Base-by-base conservation (phyloP, 1,140 invertebrate species). In the Bombus huntii region DNA sequence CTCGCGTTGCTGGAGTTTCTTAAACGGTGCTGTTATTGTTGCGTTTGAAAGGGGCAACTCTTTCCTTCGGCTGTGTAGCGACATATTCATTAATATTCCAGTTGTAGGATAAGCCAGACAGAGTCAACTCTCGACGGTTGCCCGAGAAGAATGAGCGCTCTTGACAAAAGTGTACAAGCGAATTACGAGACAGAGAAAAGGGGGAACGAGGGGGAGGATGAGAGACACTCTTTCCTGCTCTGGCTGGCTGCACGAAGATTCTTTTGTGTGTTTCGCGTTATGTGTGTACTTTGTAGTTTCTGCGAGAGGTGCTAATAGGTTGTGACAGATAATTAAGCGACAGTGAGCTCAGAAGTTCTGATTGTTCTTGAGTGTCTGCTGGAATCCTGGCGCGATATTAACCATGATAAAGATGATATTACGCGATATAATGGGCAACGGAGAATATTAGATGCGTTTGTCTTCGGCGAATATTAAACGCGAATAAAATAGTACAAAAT, bases 41-140 rank as follows among this genome's bases (percentile, higher is more conserved):
- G 25, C 47, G 28, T 70, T 84, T 59, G 66, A 71, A 84, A 84
- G 53, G 28, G 22, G 39, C 31, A 31, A 59, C 75, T 71, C 34
- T 34, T 84, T 59, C 59, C 65, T 28, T 28, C 66, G 62, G 1
- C 37, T 28, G 53, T 47, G 53, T 39, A 37, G 66, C 75, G 83
- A 84, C 76, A 72, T 47, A 47, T 59, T 84, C 83, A 57, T 84
- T 84, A 84, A 84, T 84, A 84, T 84, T 80, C 83, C 76, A 44
- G 62, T 57, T 72, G 83, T 78, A 72, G 83, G 76, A 84, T 84
- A 84, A 79, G 75, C 75, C 83, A 84, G 83, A 84, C 83, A 80
- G 82, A 83, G 83, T 84, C 66, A 62, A 80, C 83, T 84, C 83
- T 84, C 83, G 62, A 84, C 83, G 76, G 83, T 84, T 62, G 82